These are phyloP conservation scores for Motacilla tschutschensis DNA, from an alignment of 2,113 vertebrate genomes.

Conservation along the genomic window DNA sequence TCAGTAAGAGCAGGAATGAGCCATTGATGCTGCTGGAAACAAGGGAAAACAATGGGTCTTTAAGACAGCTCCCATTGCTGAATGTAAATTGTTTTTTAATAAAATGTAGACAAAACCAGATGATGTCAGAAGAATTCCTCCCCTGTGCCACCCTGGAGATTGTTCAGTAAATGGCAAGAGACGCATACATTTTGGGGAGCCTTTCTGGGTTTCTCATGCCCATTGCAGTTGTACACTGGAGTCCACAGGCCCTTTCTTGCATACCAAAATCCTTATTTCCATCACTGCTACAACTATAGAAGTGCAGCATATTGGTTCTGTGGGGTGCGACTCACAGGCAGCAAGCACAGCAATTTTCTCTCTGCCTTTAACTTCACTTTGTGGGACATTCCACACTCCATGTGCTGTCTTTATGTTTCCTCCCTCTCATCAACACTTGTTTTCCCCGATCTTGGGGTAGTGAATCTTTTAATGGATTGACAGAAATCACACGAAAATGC, in stretches of 20 bases:
- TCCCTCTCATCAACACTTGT: not conserved
- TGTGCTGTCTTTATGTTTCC: not conserved
- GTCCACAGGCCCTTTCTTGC: not conserved
- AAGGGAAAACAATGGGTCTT: conserved; percentile 54
- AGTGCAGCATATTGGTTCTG: not conserved
- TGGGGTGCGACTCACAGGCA: not conserved
- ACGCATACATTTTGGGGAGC: not conserved
- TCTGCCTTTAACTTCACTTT: not conserved
- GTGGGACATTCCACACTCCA: not conserved
- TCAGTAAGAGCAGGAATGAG: conserved; percentile 55
- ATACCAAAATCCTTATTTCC: not conserved
- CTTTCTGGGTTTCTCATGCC: not conserved
- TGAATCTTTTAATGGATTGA: not conserved
- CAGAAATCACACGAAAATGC: not conserved
- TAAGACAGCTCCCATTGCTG: conserved; percentile 55
- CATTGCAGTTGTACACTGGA: not conserved
- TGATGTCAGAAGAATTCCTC: conserved; percentile 41
- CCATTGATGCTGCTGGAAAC: conserved; percentile 64
- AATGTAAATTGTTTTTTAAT: conserved; percentile 61
- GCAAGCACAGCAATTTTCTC: not conserved
- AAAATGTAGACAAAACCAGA: conserved; percentile 54
- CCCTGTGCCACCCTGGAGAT: conserved; percentile 44
- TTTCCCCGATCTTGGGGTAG: not conserved
- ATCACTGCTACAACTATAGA: not conserved
- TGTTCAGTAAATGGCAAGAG: not conserved